These are phyloP conservation scores for Stercorarius parasiticus DNA, from an alignment of 2,113 vertebrate genomes.

Conservation along the genomic window DNA sequence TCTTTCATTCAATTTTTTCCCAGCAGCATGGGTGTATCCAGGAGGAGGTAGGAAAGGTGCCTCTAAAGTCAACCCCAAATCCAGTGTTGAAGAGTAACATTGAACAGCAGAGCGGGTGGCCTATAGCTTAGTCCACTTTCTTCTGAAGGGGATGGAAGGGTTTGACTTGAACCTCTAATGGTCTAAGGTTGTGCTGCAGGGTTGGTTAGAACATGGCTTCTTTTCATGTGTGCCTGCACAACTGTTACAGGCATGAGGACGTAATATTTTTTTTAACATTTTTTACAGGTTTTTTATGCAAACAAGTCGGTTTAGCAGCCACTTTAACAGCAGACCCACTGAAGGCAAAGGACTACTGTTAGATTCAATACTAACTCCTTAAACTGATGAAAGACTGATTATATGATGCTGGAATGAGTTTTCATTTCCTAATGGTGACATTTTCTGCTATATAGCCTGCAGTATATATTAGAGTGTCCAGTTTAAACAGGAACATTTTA, in stretches of 20 bases:
- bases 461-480: rapidly evolving
- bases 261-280: background rate
- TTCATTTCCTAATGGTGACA: background rate
- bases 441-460: background rate
- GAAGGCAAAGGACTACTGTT: background rate
- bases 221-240: background rate
- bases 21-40: background rate
- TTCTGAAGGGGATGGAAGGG: background rate
- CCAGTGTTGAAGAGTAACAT: background rate
- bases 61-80: background rate
- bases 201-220: background rate
- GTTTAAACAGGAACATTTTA: background rate
- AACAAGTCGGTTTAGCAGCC: rapidly evolving
- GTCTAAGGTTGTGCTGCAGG: background rate
- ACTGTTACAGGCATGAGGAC: rapidly evolving
- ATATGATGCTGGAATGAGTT: background rate
- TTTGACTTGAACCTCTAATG: background rate
- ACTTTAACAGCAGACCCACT: background rate
- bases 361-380: background rate
- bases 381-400: background rate
- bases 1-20: background rate
- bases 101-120: background rate
- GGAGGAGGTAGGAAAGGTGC: background rate
- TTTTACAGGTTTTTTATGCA: background rate
- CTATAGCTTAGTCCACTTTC: background rate